Conservation (phyloP, 2,888 invertebrate species). For the Pristionchus arcanus region DNA sequence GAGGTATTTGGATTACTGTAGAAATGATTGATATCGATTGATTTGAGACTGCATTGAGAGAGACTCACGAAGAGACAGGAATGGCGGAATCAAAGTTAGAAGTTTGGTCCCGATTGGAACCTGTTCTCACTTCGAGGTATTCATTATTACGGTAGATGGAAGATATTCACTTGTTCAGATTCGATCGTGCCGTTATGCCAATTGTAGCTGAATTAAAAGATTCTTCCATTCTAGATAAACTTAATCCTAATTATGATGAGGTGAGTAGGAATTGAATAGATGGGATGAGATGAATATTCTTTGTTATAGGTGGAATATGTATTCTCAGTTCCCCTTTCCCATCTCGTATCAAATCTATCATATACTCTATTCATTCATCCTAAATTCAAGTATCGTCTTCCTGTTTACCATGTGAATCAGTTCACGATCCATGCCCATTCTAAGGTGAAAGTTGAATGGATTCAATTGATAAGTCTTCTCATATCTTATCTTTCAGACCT, state of each 20-base stretch:
- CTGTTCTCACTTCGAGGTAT: conserved; percentile 24
- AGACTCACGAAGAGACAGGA: conserved; percentile 73
- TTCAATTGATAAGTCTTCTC: conserved; percentile 11
- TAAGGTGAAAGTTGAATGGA: background rate
- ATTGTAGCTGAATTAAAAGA: conserved; percentile 39
- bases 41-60: conserved; percentile 70
- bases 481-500: conserved; percentile 10
- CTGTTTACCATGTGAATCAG: conserved; percentile 60
- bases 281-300: background rate
- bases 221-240: background rate
- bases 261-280: background rate
- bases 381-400: conserved; percentile 64
- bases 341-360: conserved; percentile 59
- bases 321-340: conserved; percentile 67
- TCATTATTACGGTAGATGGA: background rate
- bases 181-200: conserved; percentile 39
- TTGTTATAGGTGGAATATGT: conserved; percentile 63
- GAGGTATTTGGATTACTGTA: conserved; percentile 57
- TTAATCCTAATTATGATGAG: conserved; percentile 47
- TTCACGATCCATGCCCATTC: conserved; percentile 37
- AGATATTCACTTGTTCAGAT: background rate
- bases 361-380: conserved; percentile 65
- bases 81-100: conserved; percentile 61
- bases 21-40: background rate
- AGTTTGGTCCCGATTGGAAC: conserved; percentile 54